phyloP scores from a whole-genome alignment of 2,797 vertebrate species.

The Pteropus rufus region DNA sequence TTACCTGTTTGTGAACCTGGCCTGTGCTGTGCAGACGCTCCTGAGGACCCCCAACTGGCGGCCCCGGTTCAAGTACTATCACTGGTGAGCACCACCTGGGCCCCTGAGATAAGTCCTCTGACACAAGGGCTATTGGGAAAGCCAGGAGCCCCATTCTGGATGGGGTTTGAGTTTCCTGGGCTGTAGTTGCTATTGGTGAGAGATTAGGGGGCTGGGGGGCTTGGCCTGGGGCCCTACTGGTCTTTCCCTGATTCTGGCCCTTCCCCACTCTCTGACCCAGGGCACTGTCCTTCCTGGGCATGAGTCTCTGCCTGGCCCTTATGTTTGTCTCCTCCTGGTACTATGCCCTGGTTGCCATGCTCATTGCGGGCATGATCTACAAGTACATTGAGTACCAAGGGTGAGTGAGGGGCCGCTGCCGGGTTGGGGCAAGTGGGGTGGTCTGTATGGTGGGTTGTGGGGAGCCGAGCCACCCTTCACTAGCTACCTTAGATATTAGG shows the following conservation, averaged over 20 bases:
- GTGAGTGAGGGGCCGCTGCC: constrained; percentile 82
- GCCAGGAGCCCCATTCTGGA: neutral
- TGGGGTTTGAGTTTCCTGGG: neutral
- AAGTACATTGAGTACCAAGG: constrained; percentile 99
- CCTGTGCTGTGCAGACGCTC: constrained; percentile 97
- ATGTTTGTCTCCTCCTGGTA: constrained; percentile 99
- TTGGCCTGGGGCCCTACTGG: neutral
- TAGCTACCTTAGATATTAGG: neutral
- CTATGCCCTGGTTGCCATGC: constrained; percentile 97
- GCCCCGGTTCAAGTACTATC: constrained; percentile 97
- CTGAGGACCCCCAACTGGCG: constrained; percentile 98
- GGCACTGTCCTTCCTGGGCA: constrained; percentile 97
- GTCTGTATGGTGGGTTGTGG: neutral
- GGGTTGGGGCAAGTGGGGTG: neutral
- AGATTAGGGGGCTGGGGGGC: neutral
- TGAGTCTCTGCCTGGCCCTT: constrained; percentile 97
- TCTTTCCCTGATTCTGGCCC: constrained; percentile 25
- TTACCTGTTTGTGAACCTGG: constrained; percentile 98
- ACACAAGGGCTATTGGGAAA: neutral
- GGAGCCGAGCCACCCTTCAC: neutral
- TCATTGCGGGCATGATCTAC: constrained; percentile 99
- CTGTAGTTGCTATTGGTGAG: neutral
- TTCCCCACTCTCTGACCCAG: constrained; percentile 75
- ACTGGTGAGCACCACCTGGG: constrained; percentile 90
- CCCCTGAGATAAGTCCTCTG: neutral